phyloP scores from a whole-genome alignment of 2,113 vertebrate species.

The Paramormyrops kingsleyae region DNA sequence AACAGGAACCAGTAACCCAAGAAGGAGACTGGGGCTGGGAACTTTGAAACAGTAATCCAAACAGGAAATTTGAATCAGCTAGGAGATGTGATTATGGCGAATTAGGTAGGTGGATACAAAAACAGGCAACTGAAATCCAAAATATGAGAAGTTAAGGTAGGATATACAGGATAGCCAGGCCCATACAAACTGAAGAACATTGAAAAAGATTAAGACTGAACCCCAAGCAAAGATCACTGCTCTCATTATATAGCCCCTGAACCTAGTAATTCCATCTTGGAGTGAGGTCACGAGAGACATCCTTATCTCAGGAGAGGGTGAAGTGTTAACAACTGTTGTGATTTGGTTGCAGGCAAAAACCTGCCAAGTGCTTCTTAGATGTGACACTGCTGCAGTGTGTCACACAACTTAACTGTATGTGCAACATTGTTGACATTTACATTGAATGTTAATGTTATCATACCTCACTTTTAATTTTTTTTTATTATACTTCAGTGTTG shows the following conservation, averaged over 20 bases:
- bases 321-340: not conserved
- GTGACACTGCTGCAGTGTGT: not conserved
- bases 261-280: not conserved
- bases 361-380: not conserved
- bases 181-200: not conserved
- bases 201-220: not conserved
- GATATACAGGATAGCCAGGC: not conserved
- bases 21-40: not conserved
- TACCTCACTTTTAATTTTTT: not conserved
- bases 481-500: not conserved
- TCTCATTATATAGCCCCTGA: not conserved
- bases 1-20: not conserved
- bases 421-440: not conserved
- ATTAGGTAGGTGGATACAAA: not conserved
- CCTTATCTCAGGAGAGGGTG: not conserved
- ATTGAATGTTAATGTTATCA: not conserved
- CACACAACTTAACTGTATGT: not conserved
- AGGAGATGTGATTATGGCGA: not conserved
- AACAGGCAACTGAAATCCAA: not conserved
- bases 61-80: not conserved
- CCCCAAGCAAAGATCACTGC: not conserved
- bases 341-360: not conserved
- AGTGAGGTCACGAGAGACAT: not conserved
- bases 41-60: not conserved
- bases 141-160: not conserved